Base-by-base conservation (phyloP, 2,888 invertebrate genomes). In the Heliconius erato region DNA sequence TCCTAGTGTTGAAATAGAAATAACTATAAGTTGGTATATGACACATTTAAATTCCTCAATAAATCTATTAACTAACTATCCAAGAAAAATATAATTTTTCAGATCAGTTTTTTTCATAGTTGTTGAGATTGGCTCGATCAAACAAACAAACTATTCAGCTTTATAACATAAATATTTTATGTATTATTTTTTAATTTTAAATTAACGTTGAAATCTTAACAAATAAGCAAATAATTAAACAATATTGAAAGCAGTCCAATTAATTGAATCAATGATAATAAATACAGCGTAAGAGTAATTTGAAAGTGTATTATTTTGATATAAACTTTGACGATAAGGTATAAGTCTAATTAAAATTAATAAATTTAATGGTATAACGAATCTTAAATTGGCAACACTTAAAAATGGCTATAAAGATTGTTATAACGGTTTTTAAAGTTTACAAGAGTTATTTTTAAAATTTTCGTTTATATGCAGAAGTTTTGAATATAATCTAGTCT, bases 381-480 rank as follows among this genome's bases (percentile, higher is more conserved):
- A 85, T 85, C 84, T 74, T 68, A 85, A 84, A 85, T 84, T 72
- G 81, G 81, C 83, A 85, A 77, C 82, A 82, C 83, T 80, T 81
- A 76, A 82, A 44, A 67, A 32, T 72, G 12, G 71, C 49, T 65
- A 69, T 65, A 81, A 83, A 81, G 74, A 74, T 54, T 65, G 76
- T 83, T 74, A 72, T 79, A 81, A 76, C 74, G 74, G 63, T 65
- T 67, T 68, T 72, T 23, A 67, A 80, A 7, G 28, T 72, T 65
- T 32, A 63, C 65, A 74, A 44, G 40, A 19, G 69, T 67, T 54
- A 6, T 74, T 67, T 67, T 26, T 28, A 28, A 28, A 67, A 16
- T 7, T 54, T 44, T 40, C 7, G 2, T 40, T 26, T 59, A 59
- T 4, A 59, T n/a, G 14, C 23, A 23, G 23, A 23, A 71, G 40